Percentiles rank a stretch among this genome's conserved stretches.
These are phyloP conservation scores for chimpanzee (Pan troglodytes) DNA, from an alignment of 2,113 vertebrate genomes.

Conservation along the genomic window NHGRI_mPanTro3-v2.1_pri NC_072402.2:16823001-16823500, in stretches of 20 bases:
- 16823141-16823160: neutral
- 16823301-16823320: slow-evolving; percentile 26
- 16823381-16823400: slow-evolving; percentile 62
- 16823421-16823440: neutral
- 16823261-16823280: rapidly evolving
- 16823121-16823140: slow-evolving; percentile 7
- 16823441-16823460: no score
- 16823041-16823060: neutral
- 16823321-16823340: neutral
- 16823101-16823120: slow-evolving; percentile 16
- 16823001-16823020: slow-evolving; percentile 49
- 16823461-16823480: neutral
- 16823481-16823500: no score
- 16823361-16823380: slow-evolving; percentile 54
- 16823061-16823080: no score
- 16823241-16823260: neutral
- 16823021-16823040: neutral
- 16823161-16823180: slow-evolving; percentile 56
- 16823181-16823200: slow-evolving; percentile 33
- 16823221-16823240: neutral
- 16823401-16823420: slow-evolving; percentile 32
- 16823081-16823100: neutral
- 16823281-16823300: neutral
- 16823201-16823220: neutral
- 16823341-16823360: neutral